A percentile compares a stretch with the other conserved stretches of the same genome.
These are phyloP conservation scores for Drosophila pachea DNA, from an alignment of 1,140 invertebrate species.

Conservation along the genomic window DNA sequence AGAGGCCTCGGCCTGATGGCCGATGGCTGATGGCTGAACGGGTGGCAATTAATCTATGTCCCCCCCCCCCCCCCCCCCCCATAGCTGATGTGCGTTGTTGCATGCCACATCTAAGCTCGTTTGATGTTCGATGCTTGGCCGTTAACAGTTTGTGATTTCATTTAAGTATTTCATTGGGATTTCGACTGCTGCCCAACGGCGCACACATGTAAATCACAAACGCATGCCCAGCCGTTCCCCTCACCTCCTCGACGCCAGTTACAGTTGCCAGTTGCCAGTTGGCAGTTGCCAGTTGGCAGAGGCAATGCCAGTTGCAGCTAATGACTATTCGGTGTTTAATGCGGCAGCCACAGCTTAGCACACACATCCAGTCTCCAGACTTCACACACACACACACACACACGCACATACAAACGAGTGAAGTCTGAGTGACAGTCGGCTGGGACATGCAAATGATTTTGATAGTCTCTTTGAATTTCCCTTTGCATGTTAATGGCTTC, in stretches of 20 bases:
- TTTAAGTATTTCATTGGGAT: constrained; percentile 53
- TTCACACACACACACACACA: background rate
- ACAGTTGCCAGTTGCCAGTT: background rate
- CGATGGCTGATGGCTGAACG: too few relatives aligned
- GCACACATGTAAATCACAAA: constrained; percentile 49
- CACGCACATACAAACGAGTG: constrained; percentile 12
- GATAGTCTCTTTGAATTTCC: constrained; percentile 9
- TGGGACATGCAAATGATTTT: constrained; percentile 32
- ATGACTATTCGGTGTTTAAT: constrained; percentile 67
- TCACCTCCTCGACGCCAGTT: too few relatives aligned
- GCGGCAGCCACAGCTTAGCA: constrained; percentile 45
- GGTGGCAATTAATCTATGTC: constrained; percentile 31
- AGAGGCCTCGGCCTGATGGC: too few relatives aligned
- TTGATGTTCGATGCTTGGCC: constrained; percentile 42
- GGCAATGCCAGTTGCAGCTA: constrained; percentile 24
- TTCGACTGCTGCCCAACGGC: constrained; percentile 29
- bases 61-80: too few relatives aligned
- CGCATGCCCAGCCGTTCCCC: constrained; percentile 30
- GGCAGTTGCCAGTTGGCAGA: background rate
- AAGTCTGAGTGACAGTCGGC: constrained; percentile 31
- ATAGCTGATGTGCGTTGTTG: constrained; percentile 1
- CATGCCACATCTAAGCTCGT: constrained; percentile 28
- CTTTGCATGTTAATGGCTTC: constrained; percentile 4
- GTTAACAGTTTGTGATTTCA: constrained; percentile 50
- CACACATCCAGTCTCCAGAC: constrained; percentile 30